Evolutionary conservation across 2,113 vertebrate species (phyloP), one percentile per base, ranked within the genome.

Genomic region (Caranx ignobilis): DNA sequence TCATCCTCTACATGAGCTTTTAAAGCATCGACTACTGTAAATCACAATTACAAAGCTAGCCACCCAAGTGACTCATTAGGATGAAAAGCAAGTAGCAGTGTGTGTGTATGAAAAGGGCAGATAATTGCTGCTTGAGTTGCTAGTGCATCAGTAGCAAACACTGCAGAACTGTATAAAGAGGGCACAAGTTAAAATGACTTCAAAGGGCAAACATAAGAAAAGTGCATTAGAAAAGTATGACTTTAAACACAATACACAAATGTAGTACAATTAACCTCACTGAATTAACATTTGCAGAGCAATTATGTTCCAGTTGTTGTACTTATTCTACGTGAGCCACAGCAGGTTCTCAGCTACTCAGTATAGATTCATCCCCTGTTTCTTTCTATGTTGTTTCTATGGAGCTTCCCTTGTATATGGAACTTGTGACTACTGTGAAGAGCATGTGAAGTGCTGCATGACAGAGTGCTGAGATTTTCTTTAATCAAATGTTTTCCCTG

Each of bases 41-140:
- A 71, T 52, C 41, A 66, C 43, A 73, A 57, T 81, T 61, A 75
- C 41, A 79, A 50, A 75, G 55, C 39, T 75, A 80, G 68, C 60
- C 21, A 60, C 1, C 56, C 57, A 59, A 71, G 56, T 64, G 43
- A 54, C 26, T 71, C 55, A 72, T 87, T 55, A 68, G 35, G 37
- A 26, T 80, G 31, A 63, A 77, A 32, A 68, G 41, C 16, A 69
- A 69, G 45, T 35, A 56, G 34, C 8, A 9, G 41, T 37, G 50
- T 48, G 39, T 71, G 47, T 71, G 6, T 69, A 39, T 60, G 57
- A 45, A 56, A 48, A 81, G 48, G 55, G 19, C 18, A 43, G 19
- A 74, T 63, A 71, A 77, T 60, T 77, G 71, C 68, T 71, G 45
- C 54, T 70, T 18, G 6, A 73, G 63, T 37, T 16, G 18, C 37